A percentile compares a stretch with the other conserved stretches of the same genome.
phyloP scores from a whole-genome alignment of 2,888 invertebrate species.

The Hofmannophila pseudospretella region DNA sequence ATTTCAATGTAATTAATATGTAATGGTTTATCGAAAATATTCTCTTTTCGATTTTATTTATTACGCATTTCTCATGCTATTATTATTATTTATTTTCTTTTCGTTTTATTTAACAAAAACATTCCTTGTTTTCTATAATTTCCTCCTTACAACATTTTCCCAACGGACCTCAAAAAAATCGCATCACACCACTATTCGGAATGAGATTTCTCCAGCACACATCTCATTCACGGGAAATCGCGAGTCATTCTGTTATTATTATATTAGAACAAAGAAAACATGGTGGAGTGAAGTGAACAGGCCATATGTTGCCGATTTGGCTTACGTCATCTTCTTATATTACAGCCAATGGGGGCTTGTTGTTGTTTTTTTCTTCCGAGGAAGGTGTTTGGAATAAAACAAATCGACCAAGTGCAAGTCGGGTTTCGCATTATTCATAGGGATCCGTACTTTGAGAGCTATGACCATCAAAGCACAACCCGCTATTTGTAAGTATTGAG shows the following conservation, averaged over 20 bases:
- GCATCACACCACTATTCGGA: conserved; percentile 16
- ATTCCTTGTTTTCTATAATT: not conserved
- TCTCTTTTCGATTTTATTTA: too few species aligned
- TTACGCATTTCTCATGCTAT: too few species aligned
- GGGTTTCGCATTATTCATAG: too few species aligned
- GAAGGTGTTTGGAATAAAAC: too few species aligned
- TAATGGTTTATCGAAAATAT: too few species aligned
- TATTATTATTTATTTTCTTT: too few species aligned
- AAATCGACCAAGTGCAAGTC: too few species aligned
- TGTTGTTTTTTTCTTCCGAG: not conserved
- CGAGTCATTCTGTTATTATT: conserved; percentile 70
- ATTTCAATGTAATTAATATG: too few species aligned
- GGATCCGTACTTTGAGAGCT: too few species aligned
- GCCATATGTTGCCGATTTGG: conserved; percentile 57
- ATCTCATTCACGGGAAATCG: conserved; percentile 51
- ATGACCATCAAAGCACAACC: too few species aligned
- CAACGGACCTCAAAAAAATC: not conserved
- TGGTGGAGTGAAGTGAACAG: conserved; percentile 2
- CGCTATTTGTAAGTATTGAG: too few species aligned
- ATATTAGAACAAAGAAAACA: conserved; percentile 61
- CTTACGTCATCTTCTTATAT: conserved; percentile 61
- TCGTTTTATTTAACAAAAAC: not conserved
- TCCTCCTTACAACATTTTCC: not conserved
- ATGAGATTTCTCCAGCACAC: conserved; percentile 60
- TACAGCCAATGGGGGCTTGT: conserved; percentile 30